Percentiles rank a stretch among this genome's conserved stretches.
These are phyloP conservation scores for Diabrotica undecimpunctata DNA, from an alignment of 1,140 invertebrate species.

Conservation along the genomic window DNA sequence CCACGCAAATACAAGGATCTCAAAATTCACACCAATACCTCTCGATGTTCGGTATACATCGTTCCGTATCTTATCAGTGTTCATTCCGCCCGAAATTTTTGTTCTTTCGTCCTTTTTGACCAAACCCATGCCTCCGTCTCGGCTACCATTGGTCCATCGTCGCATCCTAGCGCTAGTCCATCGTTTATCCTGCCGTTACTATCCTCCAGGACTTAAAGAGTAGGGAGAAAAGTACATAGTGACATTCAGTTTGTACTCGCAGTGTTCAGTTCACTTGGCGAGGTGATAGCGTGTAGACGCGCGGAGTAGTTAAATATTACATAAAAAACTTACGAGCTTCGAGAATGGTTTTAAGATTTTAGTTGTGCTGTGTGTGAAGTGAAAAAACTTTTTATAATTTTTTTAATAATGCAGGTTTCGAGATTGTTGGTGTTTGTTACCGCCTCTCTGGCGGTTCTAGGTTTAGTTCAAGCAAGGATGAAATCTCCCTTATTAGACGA, in stretches of 20 bases:
- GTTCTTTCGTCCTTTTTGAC: neutral
- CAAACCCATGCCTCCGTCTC: constrained; percentile 5
- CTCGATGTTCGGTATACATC: neutral
- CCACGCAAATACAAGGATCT: neutral
- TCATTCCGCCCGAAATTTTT: neutral
- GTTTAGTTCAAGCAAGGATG: constrained; percentile 29
- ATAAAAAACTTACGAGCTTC: constrained; percentile 8
- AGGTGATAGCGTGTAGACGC: neutral
- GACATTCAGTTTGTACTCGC: constrained; percentile 3
- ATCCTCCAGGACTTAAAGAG: constrained; percentile 12
- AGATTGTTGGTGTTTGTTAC: constrained; percentile 21
- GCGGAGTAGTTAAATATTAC: constrained; percentile 7
- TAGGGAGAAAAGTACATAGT: constrained; percentile 9
- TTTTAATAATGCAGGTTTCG: constrained; percentile 11
- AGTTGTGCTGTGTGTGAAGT: constrained; percentile 14
- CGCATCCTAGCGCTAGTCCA: constrained; percentile 2
- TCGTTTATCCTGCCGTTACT: constrained; percentile 8
- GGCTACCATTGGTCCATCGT: constrained; percentile 7
- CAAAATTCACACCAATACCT: neutral
- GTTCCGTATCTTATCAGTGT: neutral
- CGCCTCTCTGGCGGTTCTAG: constrained; percentile 17
- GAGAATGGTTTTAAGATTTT: constrained; percentile 9
- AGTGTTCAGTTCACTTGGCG: constrained; percentile 7
- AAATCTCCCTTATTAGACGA: constrained; percentile 38
- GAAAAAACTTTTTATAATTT: constrained; percentile 1